Base-by-base conservation (phyloP, 2,113 vertebrate genomes). In the Lonchura striata region DNA sequence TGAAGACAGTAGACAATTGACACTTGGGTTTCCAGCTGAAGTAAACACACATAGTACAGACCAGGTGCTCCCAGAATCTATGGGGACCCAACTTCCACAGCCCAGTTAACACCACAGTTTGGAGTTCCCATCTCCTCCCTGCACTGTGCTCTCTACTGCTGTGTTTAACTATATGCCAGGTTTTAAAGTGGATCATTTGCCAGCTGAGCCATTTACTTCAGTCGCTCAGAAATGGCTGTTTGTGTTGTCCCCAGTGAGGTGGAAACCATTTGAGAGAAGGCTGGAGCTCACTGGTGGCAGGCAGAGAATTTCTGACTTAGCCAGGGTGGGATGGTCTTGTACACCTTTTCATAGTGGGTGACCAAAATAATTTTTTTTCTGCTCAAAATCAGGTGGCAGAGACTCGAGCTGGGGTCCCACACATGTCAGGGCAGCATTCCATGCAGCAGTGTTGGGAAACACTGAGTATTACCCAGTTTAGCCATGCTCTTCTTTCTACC, bases 91-190 rank as follows among this genome's bases (percentile, higher is more conserved):
- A 16, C 46, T 64, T 69, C 50, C 2, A 7, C 14, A 49, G 44
- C 21, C 13, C 1, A 5, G 22, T 42, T 60, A 52, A 53, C 1
- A 2, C 69, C 1, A 0, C 0, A 0, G 22, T 50, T 88, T 0
- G 0, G 37, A 6, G 3, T 11, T 66, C 39, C 28, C 0, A 0
- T 44, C 50, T 92, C 21, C 35, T 74, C 23, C 5, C 0, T 25
- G 39, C 1, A 0, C 41, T 8, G 2, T 71, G n/a, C 31, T 84
- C 47, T 35, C 13, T 66, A 13, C 52, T 71, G n/a, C 9, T 0
- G 0, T 3, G 4, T 63, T 75, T 82, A 84, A 70, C 24, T 66
- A 35, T 65, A 41, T 53, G 31, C 13, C 12, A 13, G 31, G 25
- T 80, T 88, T 74, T 86, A 39, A 83, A 70, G 28, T 30, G 50